Evolutionary conservation across 2,797 vertebrate species (phyloP).

Genomic region (Rhinichthys osculus): DNA sequence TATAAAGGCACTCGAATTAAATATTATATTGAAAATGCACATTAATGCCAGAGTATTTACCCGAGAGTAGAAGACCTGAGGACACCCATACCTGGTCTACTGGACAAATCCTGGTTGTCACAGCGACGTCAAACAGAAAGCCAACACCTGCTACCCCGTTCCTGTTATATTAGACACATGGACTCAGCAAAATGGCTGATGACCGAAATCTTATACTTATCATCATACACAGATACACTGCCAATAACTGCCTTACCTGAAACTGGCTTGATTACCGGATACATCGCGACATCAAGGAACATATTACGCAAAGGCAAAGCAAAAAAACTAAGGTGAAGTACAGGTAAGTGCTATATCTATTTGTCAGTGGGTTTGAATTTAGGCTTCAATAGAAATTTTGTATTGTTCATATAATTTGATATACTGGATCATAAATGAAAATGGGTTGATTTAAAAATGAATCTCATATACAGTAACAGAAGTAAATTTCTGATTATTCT

Average conservation of each 20-base stretch:
- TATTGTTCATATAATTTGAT: background rate
- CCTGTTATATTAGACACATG: constrained; percentile 19
- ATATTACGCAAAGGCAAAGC: background rate
- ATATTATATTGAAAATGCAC: background rate
- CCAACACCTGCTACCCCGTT: constrained; percentile 45
- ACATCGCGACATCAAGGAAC: background rate
- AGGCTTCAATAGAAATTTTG: background rate
- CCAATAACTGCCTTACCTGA: background rate
- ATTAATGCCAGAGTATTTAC: background rate
- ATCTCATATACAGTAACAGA: background rate
- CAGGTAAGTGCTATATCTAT: constrained; percentile 19
- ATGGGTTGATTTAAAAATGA: background rate
- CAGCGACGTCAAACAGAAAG: constrained; percentile 52
- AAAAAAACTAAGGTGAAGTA: background rate
- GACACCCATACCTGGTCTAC: constrained; percentile 1
- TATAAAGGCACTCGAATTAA: too few relatives aligned
- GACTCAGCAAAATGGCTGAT: constrained; percentile 25
- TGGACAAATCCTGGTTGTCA: constrained; percentile 47
- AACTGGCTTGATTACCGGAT: background rate
- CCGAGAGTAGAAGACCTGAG: constrained; percentile 28
- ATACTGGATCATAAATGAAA: background rate
- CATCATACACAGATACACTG: background rate
- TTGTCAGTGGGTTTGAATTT: constrained; percentile 7
- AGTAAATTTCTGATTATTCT: background rate
- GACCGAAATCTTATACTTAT: background rate